Evolutionary conservation across 2,888 invertebrate genomes (phyloP).

Genomic region (Ophraella communa): DNA sequence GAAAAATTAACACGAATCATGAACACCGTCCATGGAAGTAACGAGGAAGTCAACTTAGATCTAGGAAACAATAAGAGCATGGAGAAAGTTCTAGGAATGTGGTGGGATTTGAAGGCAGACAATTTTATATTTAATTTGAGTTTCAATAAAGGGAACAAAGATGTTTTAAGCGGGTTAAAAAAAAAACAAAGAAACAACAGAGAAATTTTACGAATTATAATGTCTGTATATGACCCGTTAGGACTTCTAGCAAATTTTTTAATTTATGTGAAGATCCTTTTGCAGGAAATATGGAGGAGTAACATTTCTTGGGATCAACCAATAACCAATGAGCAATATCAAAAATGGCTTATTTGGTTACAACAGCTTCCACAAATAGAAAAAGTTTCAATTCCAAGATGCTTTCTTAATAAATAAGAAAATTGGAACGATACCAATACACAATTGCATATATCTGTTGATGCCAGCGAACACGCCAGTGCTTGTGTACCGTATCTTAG

Average conservation of each 20-base stretch:
- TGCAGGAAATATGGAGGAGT: slow-evolving; percentile 29
- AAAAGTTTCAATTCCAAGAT: not conserved
- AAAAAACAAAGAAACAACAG: slow-evolving; percentile 30
- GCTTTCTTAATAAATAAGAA: not conserved
- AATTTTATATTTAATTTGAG: slow-evolving; percentile 6
- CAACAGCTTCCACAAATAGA: too few relatives aligned
- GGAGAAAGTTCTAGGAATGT: slow-evolving; percentile 28
- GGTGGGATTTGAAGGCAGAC: slow-evolving; percentile 20
- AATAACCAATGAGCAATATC: slow-evolving; percentile 32
- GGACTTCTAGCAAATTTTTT: slow-evolving; percentile 33
- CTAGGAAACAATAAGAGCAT: too few relatives aligned
- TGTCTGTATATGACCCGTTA: slow-evolving; percentile 29
- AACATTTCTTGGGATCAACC: slow-evolving; percentile 26
- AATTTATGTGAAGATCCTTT: slow-evolving; percentile 28
- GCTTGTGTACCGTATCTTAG: not conserved
- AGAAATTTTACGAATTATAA: slow-evolving; percentile 26
- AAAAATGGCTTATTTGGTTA: too few relatives aligned
- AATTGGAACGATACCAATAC: slow-evolving; percentile 26
- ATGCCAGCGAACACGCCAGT: not conserved
- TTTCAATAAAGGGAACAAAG: slow-evolving; percentile 26
- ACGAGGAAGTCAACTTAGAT: too few relatives aligned
- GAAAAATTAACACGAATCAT: too few relatives aligned
- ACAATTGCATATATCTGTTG: not conserved
- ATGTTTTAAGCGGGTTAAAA: slow-evolving; percentile 14
- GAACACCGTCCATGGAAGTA: too few relatives aligned